These are phyloP conservation scores for Muricea muricata DNA, from an alignment of 92 coral and sea anemone species.

Conservation along the genomic window DNA sequence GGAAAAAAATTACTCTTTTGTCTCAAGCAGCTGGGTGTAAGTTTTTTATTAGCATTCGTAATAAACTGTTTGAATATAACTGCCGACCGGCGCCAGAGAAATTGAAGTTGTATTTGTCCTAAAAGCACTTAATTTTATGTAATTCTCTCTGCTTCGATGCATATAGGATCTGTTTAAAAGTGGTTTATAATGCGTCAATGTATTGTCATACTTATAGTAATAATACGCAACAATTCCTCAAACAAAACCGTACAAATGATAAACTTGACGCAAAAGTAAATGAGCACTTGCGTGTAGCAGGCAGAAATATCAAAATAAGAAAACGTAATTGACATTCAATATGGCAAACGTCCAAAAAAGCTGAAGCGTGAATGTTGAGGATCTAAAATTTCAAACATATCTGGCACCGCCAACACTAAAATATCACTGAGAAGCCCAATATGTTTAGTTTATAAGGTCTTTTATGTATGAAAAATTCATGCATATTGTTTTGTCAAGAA, in stretches of 20 bases:
- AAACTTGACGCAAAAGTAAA: background rate
- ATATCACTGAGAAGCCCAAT: too few species aligned
- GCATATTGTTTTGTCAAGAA: background rate
- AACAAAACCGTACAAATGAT: background rate
- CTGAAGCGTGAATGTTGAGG: background rate
- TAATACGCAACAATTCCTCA: background rate
- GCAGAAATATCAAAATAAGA: background rate
- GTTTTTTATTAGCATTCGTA: constrained; percentile 48
- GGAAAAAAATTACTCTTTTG: constrained; percentile 49
- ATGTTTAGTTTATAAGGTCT: too few species aligned
- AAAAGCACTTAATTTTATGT: background rate
- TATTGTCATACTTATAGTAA: background rate
- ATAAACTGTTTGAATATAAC: constrained; percentile 7
- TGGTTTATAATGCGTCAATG: background rate
- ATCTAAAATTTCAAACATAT: background rate
- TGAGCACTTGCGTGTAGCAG: constrained; percentile 9
- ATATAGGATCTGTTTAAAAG: background rate
- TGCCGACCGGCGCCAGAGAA: constrained; percentile 27
- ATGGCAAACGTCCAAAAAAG: background rate
- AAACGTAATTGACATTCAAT: background rate
- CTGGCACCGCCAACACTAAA: background rate
- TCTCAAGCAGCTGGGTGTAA: constrained; percentile 54
- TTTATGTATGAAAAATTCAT: constrained; percentile 7
- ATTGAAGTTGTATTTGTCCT: background rate
- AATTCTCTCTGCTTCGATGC: background rate